phyloP scores from a whole-genome alignment of 1,140 invertebrate genomes.

The Trachymyrmex cornetzi region DNA sequence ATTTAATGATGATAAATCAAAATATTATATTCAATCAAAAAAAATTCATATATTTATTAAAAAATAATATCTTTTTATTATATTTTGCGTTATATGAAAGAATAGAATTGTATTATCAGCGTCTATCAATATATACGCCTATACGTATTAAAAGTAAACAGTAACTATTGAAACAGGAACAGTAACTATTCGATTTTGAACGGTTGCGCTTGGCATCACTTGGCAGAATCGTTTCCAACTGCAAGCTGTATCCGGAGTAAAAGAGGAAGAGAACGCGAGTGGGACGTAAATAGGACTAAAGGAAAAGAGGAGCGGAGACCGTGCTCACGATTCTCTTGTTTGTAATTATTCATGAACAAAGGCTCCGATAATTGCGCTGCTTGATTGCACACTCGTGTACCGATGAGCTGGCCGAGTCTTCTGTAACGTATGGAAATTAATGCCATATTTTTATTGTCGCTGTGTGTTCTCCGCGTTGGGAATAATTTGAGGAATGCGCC shows the following conservation, averaged over 20 bases:
- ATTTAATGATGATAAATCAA: neutral
- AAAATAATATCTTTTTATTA: neutral
- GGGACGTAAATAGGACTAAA: slow-evolving; percentile 68
- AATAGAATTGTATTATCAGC: slow-evolving; percentile 8
- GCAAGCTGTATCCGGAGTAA: slow-evolving; percentile 33
- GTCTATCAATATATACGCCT: neutral
- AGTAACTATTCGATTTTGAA: slow-evolving; percentile 69
- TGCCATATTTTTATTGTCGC: slow-evolving; percentile 80
- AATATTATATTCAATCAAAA: neutral
- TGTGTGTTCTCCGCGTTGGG: slow-evolving; percentile 51
- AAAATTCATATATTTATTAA: neutral
- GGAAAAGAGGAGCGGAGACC: slow-evolving; percentile 65
- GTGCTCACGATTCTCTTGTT: slow-evolving; percentile 77
- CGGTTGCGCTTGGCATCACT: slow-evolving; percentile 65
- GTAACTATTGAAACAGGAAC: slow-evolving; percentile 6
- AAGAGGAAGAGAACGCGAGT: slow-evolving; percentile 56
- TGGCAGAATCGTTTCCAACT: slow-evolving; percentile 34
- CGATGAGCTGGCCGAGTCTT: slow-evolving; percentile 75
- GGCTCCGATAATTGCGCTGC: slow-evolving; percentile 82
- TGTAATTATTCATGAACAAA: slow-evolving; percentile 84
- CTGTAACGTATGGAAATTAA: slow-evolving; percentile 80
- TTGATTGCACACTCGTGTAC: slow-evolving; percentile 82
- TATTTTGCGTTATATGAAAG: neutral
- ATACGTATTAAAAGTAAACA: slow-evolving; percentile 48
- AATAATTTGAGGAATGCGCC: slow-evolving; percentile 74